Evolutionary conservation across 2,797 vertebrate species (phyloP), one percentile per base, ranked within the genome.

Genomic region (Trematomus bernacchii): DNA sequence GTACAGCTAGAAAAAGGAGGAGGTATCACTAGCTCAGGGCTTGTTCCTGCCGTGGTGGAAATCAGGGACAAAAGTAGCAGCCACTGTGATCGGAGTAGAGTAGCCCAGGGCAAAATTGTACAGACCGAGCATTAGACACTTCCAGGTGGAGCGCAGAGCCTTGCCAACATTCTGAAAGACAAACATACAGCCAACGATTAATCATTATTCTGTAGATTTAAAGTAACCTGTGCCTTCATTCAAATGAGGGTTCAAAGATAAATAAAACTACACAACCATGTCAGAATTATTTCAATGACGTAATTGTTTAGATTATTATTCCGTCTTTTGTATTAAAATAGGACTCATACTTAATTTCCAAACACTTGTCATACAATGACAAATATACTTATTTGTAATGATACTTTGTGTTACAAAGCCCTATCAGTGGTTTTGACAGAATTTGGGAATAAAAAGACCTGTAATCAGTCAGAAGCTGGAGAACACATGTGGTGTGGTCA

Each of bases 21-120:
- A 12, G 21, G 33, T 27, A 47, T 3, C 13, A 15, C 0, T 59
- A 73, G 66, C 65, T 93, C 85, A 94, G 77, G 72, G 70, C 10
- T 73, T 83, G 84, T 84, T 62, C 50, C 77, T 77, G 52, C 84
- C 80, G 0, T 59, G 76, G 53, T 93, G 90, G 77, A 92, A 93
- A 46, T 94, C 92, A 0, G 96, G 94, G 2, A 94, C 82, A 53
- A 98, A 94, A 0, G 95, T 92, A 57, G 95, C 82, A 1, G 95
- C 88, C 7, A 95, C 90, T 0, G 94, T 92, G 3, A 96, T 93
- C 0, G 97, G 97, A 30, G 96, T 93, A 0, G 96, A 93, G 75
- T 98, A 99, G 50, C 95, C 96, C 0, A 94, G 87, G 0, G 97
- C 94, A 19, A 98, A 94, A 46, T 95, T 96, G 83, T 99, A 96